phyloP scores from a whole-genome alignment of 2,113 vertebrate genomes.

The Abramis brama region DNA sequence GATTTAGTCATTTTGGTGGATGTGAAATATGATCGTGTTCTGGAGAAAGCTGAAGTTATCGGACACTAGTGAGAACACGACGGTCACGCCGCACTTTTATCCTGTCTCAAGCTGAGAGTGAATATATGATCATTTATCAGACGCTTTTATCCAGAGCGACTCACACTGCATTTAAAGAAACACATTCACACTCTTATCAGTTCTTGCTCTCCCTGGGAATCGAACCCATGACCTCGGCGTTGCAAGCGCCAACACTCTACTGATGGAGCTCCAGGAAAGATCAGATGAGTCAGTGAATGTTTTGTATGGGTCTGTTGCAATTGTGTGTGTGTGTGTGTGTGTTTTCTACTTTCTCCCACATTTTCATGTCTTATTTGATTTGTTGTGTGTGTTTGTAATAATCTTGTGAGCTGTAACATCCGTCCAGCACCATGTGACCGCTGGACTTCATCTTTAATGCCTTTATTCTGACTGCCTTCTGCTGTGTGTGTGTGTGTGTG shows the following conservation, averaged over 20 bases:
- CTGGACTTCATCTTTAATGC: not conserved
- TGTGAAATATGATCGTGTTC: too few species aligned
- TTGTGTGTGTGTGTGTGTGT: not conserved
- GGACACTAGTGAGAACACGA: not conserved
- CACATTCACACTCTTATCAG: too few species aligned
- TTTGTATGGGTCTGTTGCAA: not conserved
- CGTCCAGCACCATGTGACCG: too few species aligned
- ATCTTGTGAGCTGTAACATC: too few species aligned
- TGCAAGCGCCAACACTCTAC: too few species aligned
- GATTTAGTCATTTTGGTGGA: too few species aligned
- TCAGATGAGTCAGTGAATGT: not conserved
- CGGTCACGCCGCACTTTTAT: constrained; percentile 3
- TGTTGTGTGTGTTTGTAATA: not conserved
- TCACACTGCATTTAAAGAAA: too few species aligned
- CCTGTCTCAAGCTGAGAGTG: not conserved
- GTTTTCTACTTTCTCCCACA: not conserved
- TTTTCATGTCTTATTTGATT: not conserved
- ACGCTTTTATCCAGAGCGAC: too few species aligned
- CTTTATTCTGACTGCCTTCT: not conserved
- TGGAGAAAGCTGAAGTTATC: not conserved
- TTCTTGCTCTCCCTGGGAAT: too few species aligned
- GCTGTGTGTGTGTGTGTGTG: not conserved
- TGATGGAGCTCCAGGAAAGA: too few species aligned
- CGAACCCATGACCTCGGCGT: too few species aligned
- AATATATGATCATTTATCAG: not conserved